Base-by-base conservation (phyloP, 2,113 vertebrate genomes). In the Melanotaenia duboulayi region DNA sequence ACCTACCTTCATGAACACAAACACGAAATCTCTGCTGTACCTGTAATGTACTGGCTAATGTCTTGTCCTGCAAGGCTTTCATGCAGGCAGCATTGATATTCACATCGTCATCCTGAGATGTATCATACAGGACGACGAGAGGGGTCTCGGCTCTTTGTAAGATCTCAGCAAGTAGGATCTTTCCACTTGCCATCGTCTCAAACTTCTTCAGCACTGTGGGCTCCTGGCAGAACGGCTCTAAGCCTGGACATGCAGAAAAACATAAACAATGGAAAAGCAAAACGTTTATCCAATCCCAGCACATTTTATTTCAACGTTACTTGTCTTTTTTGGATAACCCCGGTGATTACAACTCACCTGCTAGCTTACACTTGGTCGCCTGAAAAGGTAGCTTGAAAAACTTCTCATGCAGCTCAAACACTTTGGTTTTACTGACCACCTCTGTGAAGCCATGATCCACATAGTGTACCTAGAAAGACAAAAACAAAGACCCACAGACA, bases 371-470 rank as follows among this genome's bases (percentile, higher is more conserved):
- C 88, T 96, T 97, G 20, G 96, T 91, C 39, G 96, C 96, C 88
- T 99, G 98, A 85, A 98, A 97, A 76, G 97, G 94, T 49, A 99
- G 92, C 0, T 78, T 92, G 78, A 89, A 90, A 92, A 99, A 99
- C 72, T 79, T 95, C 37, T 96, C 93, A 46, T 94, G 91, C 44
- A 99, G 89, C 73, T 93, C 95, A 83, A 95, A 94, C n/a, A 96
- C 92, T 91, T 96, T 97, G 85, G 5, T 92, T 87, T 90, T 95
- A 89, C 94, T 95, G 84, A 96, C 87, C 74, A 89, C 82, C 82
- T 99, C 97, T 75, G 91, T 95, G 84, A 98, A 97, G 20, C 97
- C 97, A 69, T 99, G 95, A 91, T 99, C 98, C 88, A 98, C 96
- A 74, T 96, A 99, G 88, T 91, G 90, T 0, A 97, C 95, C 97